phyloP scores from a whole-genome alignment of 1,140 invertebrate genomes.

The Dendroctonus valens region DNA sequence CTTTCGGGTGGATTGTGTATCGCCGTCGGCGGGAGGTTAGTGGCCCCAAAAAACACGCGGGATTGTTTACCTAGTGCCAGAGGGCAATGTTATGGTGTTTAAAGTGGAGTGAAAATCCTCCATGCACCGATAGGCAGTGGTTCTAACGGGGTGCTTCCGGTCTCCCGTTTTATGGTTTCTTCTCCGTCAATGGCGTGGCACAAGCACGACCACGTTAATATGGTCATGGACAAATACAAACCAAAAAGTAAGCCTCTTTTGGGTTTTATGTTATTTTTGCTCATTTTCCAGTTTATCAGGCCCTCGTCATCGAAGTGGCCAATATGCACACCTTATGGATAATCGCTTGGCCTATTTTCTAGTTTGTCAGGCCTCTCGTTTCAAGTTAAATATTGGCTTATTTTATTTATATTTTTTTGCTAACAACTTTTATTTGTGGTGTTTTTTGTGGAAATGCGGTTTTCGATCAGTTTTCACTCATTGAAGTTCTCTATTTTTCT shows the following conservation, averaged over 20 bases:
- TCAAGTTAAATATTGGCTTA: too few species aligned
- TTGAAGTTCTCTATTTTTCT: too few species aligned
- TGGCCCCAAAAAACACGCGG: conserved; percentile 46
- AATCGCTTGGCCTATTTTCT: too few species aligned
- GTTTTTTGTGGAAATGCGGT: too few species aligned
- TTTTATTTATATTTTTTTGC: too few species aligned
- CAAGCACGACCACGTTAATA: conserved; percentile 66
- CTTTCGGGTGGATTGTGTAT: conserved; percentile 35
- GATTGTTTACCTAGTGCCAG: conserved; percentile 46
- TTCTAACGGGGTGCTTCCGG: conserved; percentile 11
- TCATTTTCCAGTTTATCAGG: neutral
- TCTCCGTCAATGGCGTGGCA: conserved; percentile 65
- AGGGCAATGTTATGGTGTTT: conserved; percentile 34
- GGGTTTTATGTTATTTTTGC: neutral
- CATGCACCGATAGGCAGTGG: conserved; percentile 20
- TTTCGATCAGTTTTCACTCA: too few species aligned
- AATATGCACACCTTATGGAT: too few species aligned
- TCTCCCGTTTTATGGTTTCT: conserved; percentile 30
- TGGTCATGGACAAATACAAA: conserved; percentile 70
- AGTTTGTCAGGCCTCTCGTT: too few species aligned
- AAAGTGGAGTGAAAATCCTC: conserved; percentile 7
- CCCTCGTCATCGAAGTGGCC: too few species aligned
- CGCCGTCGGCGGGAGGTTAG: conserved; percentile 42
- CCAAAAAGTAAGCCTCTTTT: conserved; percentile 67
- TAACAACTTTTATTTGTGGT: too few species aligned